These are phyloP conservation scores for Amorpha juglandis DNA, from an alignment of 2,888 invertebrate species.

Conservation along the genomic window DNA sequence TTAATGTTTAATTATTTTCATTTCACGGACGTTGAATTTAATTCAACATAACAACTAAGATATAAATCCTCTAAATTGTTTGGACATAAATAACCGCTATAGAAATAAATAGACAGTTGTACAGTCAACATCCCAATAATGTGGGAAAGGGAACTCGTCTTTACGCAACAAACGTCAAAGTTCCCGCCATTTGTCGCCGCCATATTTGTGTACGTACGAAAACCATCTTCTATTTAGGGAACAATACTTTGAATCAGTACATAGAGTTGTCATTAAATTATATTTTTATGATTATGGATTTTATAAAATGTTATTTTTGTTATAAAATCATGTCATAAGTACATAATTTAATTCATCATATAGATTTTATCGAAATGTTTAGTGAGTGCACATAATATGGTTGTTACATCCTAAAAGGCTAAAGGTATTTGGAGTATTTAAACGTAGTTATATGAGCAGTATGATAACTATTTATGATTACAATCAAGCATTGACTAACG, in stretches of 20 bases:
- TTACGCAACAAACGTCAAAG: conserved; percentile 31
- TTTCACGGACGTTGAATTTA: neutral
- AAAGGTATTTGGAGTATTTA: no score
- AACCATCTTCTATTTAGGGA: conserved; percentile 26
- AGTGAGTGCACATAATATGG: no score
- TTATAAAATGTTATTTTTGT: neutral
- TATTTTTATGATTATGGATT: conserved; percentile 14
- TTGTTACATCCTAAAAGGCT: no score
- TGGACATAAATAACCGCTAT: conserved; percentile 2
- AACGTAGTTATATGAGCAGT: no score
- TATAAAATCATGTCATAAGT: no score
- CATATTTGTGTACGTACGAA: conserved; percentile 33
- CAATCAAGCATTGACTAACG: neutral
- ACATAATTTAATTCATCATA: no score
- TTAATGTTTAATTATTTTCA: no score
- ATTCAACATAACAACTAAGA: neutral
- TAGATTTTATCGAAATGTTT: no score
- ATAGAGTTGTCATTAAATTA: conserved; percentile 14
- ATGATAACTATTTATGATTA: no score
- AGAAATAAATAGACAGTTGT: neutral
- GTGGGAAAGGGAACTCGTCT: conserved; percentile 7
- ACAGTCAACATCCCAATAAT: conserved; percentile 24
- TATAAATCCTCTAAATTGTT: neutral
- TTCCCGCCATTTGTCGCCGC: conserved; percentile 31
- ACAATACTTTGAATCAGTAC: conserved; percentile 18